Base-by-base conservation (phyloP, 2,797 vertebrate species). In the Periparus ater region DNA sequence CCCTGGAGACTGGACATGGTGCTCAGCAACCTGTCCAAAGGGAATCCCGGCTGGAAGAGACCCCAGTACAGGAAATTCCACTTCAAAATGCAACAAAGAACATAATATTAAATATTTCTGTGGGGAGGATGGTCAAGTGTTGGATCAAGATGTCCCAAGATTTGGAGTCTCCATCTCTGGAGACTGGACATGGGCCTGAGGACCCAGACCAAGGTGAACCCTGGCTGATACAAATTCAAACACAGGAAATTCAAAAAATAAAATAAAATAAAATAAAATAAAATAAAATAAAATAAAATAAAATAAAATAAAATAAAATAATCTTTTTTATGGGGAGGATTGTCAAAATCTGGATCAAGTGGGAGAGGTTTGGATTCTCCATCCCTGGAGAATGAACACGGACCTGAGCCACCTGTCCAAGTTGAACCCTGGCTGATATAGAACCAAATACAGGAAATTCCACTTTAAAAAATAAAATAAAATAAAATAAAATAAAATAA, bases 381-480 rank as follows among this genome's bases (percentile, higher is more conserved):
- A 27, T 18, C 18, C 5, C 53, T 48, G 42, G 23, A 48, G 19
- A 27, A 2, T 10, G 18, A 34, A 48, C 2, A 5, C 1, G 5
- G 19, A 4, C 27, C 44, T 25, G 20, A 38, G 15, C 1, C 1
- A 1, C 21, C 5, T 2, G 44, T 1, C 13, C 21, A 9, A 25
- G 44, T 13, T 21, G 50, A 54, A 32, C 1, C 13, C 22, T 25
- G 30, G 25, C 11, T 50, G 51, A 36, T 6, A 4, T 2, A 30
- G 17, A 22, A 17, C 51, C 26, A 44, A 58, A 58, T 4, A 4
- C 3, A 57, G 21, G 11, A 17, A 74, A 84, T 15, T 42, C 21
- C 17, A 36, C 36, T 36, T 36, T 36, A 36, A 36, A 36, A 36
- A 36, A 22, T 12, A 48, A 23, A 48, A 48, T 48, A 48, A 48